Conservation (phyloP, 2,797 vertebrate genomes). For the Ciconia nigra region DNA sequence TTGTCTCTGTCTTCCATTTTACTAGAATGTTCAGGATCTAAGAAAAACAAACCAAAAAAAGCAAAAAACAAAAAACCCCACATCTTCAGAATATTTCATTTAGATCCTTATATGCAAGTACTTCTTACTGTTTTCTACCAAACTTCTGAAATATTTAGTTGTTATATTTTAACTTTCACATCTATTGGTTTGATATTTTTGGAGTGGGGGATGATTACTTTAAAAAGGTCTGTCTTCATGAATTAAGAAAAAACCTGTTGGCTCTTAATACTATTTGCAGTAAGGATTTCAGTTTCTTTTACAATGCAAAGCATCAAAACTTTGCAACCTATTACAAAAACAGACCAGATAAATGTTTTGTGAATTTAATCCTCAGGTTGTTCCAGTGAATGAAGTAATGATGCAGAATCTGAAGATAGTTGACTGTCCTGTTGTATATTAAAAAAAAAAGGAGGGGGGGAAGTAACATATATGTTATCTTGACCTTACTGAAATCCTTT, state of each 20-base stretch:
- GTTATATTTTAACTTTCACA: neutral
- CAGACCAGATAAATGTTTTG: neutral
- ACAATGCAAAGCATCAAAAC: neutral
- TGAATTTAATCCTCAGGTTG: neutral
- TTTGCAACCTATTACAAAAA: neutral
- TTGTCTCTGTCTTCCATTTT: neutral
- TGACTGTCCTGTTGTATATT: neutral
- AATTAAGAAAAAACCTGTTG: neutral
- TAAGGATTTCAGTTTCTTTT: neutral
- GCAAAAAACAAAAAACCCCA: no score
- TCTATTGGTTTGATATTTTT: neutral
- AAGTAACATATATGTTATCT: neutral
- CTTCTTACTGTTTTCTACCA: neutral
- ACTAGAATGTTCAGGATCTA: neutral
- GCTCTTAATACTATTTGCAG: neutral
- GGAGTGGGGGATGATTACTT: neutral
- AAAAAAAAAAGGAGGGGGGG: accelerated
- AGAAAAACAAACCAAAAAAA: neutral
- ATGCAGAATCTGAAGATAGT: neutral
- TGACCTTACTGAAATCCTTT: neutral
- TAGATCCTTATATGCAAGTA: neutral
- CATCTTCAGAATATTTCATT: neutral
- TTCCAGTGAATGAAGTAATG: neutral
- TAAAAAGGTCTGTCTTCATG: neutral
- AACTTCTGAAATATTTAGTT: neutral